Evolutionary conservation across 2,797 vertebrate species (phyloP).

Genomic region (Threskiornis aethiopicus): DNA sequence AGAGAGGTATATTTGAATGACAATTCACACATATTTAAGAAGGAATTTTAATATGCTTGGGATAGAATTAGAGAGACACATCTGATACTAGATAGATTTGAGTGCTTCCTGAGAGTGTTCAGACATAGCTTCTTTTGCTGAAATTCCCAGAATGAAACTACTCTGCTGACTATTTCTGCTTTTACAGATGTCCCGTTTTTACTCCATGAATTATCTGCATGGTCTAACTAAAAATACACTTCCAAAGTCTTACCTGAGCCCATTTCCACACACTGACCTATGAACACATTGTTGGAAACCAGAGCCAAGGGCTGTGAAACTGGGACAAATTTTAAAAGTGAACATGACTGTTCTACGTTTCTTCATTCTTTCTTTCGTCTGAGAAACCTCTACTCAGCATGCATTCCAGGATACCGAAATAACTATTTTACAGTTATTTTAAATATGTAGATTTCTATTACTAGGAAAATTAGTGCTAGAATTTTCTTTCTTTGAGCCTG

Average conservation of each 20-base stretch:
- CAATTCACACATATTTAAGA: not conserved
- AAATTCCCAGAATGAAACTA: not conserved
- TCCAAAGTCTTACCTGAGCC: not conserved
- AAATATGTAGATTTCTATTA: not conserved
- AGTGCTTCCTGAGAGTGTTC: not conserved
- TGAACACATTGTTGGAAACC: not conserved
- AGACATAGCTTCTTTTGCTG: not conserved
- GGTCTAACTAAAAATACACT: constrained; percentile 24
- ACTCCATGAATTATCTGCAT: not conserved
- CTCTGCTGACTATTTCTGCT: not conserved
- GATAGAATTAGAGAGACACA: not conserved
- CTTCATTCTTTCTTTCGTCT: not conserved
- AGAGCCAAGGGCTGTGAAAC: constrained; percentile 1
- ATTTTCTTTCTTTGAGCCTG: not conserved
- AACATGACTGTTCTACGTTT: not conserved
- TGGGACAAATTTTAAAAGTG: constrained; percentile 8
- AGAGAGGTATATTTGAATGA: not conserved
- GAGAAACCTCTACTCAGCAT: not conserved
- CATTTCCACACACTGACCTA: not conserved
- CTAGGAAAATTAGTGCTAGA: not conserved
- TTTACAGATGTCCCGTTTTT: not conserved
- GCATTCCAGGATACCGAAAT: not conserved
- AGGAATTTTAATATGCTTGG: not conserved
- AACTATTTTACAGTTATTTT: not conserved
- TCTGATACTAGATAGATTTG: not conserved